A percentile compares a stretch with the other conserved stretches of the same genome.
phyloP scores from a whole-genome alignment of 2,797 vertebrate genomes.

The Forpus xanthops region DNA sequence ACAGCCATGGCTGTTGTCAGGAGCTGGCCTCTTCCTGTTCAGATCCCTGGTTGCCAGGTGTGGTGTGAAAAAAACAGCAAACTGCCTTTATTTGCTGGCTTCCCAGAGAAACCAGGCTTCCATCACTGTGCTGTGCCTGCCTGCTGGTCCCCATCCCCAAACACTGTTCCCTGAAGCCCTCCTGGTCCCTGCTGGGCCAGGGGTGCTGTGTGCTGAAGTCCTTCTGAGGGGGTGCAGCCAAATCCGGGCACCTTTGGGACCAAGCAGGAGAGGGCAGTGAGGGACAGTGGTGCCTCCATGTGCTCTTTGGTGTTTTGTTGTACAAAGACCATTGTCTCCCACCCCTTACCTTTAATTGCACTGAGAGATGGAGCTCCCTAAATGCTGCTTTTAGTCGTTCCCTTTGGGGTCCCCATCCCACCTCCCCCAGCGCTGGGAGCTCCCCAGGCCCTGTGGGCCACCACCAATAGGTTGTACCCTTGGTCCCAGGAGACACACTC shows the following conservation, averaged over 20 bases:
- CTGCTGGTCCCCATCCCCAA: neutral
- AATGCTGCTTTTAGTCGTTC: neutral
- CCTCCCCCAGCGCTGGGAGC: neutral
- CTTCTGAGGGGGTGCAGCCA: rapidly evolving
- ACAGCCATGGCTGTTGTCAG: neutral
- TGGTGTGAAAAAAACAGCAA: neutral
- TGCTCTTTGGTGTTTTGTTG: neutral
- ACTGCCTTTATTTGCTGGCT: neutral
- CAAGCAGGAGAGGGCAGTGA: neutral
- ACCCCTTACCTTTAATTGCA: too few species aligned
- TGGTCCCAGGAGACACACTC: neutral
- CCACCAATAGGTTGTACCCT: neutral
- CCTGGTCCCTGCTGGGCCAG: rapidly evolving
- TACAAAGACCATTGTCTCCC: rapidly evolving
- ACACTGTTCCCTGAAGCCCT: neutral
- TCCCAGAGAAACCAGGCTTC: neutral
- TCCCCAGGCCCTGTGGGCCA: neutral
- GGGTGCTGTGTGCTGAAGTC: neutral
- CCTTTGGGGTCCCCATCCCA: neutral
- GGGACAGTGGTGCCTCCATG: neutral
- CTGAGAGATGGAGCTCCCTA: neutral
- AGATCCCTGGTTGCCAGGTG: neutral
- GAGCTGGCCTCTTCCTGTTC: neutral
- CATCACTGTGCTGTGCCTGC: neutral
- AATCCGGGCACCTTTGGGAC: neutral